Evolutionary conservation across 2,888 invertebrate genomes (phyloP).

Genomic region (Malacosoma neustria): DNA sequence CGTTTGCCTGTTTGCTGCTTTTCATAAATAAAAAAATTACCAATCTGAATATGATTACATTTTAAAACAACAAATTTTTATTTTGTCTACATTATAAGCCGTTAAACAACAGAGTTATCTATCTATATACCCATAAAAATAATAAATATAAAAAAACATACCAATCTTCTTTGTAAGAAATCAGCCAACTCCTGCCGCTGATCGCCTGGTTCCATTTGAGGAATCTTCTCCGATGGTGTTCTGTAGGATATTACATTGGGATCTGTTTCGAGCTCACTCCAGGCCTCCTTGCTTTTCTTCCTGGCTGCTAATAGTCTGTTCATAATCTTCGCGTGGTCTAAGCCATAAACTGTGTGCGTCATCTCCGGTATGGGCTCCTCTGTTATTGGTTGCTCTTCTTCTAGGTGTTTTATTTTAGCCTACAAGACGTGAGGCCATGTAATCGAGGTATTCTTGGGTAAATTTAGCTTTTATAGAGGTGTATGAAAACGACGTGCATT

Average conservation of each 20-base stretch:
- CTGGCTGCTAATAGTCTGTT: constrained; percentile 63
- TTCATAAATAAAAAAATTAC: too few species aligned
- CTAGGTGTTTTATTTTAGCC: constrained; percentile 57
- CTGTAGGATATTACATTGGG: constrained; percentile 46
- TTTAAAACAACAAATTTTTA: too few species aligned
- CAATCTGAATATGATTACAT: too few species aligned
- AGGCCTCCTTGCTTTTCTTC: constrained; percentile 70
- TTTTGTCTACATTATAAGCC: too few species aligned
- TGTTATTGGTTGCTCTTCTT: constrained; percentile 36
- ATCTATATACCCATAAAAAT: too few species aligned
- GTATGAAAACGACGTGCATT: too few species aligned
- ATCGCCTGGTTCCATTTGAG: constrained; percentile 26
- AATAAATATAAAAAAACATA: constrained; percentile 24
- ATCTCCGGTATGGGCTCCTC: constrained; percentile 77
- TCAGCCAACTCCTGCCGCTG: constrained; percentile 69
- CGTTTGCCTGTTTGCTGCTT: too few species aligned
- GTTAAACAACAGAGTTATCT: too few species aligned
- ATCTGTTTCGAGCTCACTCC: constrained; percentile 41
- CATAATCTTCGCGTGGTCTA: constrained; percentile 81
- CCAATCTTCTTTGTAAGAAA: constrained; percentile 71
- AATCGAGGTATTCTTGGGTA: too few species aligned
- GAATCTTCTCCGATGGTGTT: constrained; percentile 12
- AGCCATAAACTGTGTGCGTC: constrained; percentile 81
- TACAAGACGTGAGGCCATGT: too few species aligned
- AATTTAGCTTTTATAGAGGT: too few species aligned